Conservation (phyloP, 2,797 vertebrate genomes). For the Sebastes trivittatus region DNA sequence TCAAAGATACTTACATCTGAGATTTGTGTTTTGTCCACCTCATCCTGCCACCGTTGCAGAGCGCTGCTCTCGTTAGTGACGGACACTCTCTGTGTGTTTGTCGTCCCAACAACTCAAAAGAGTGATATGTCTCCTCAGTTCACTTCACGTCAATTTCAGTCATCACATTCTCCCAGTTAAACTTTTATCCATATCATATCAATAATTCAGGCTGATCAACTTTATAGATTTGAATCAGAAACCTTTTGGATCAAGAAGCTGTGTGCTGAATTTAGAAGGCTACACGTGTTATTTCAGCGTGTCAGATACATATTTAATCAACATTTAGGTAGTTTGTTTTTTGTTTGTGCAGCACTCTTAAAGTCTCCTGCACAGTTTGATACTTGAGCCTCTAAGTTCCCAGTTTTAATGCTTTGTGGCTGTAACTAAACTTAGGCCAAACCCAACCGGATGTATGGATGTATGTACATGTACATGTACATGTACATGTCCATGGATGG, state of each 20-base stretch:
- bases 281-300: background rate
- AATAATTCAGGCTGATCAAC: background rate
- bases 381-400: background rate
- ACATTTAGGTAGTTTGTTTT: background rate
- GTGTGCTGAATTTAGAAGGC: background rate
- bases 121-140: background rate
- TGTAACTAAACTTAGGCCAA: slow-evolving; percentile 20
- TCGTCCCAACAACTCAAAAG: background rate
- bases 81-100: no score
- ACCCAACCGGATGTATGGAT: slow-evolving; percentile 22
- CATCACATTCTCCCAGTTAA: background rate
- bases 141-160: background rate
- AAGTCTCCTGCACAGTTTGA: background rate
- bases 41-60: background rate
- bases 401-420: background rate
- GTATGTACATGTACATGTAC: background rate
- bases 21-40: background rate
- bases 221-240: background rate
- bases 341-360: background rate
- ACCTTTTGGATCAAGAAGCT: background rate
- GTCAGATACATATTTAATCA: background rate
- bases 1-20: background rate
- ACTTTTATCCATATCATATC: background rate
- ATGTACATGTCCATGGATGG: slow-evolving; percentile 4
- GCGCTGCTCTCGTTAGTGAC: background rate